Conservation (phyloP, 2,113 vertebrate genomes). For the Pandion haliaetus region DNA sequence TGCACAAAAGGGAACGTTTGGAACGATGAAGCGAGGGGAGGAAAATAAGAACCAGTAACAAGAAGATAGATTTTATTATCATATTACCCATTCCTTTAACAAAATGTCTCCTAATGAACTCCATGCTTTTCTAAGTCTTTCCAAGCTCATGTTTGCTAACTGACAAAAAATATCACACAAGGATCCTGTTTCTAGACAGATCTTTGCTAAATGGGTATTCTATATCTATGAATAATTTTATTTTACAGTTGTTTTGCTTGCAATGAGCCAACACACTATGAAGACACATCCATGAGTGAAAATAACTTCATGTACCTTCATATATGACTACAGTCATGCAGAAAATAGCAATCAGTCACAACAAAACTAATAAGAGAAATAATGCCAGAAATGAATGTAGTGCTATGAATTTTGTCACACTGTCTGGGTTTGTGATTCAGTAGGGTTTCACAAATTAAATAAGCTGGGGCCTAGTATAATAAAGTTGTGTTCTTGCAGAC, state of each 20-base stretch:
- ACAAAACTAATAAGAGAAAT: background rate
- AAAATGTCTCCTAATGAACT: background rate
- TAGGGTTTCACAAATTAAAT: constrained; percentile 38
- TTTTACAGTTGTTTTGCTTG: background rate
- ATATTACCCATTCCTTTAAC: background rate
- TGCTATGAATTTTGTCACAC: constrained; percentile 16
- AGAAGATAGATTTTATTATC: background rate
- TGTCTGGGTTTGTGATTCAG: background rate
- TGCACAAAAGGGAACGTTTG: background rate
- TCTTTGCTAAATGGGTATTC: background rate
- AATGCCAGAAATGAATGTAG: background rate
- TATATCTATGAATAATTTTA: background rate
- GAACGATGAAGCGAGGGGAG: background rate
- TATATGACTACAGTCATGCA: background rate
- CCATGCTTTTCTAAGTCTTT: background rate
- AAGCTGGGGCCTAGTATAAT: background rate
- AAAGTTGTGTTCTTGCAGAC: background rate
- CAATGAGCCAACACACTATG: background rate
- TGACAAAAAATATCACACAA: background rate
- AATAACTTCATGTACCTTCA: background rate
- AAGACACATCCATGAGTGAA: background rate
- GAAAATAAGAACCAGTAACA: background rate
- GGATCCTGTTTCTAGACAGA: background rate
- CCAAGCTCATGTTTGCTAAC: background rate
- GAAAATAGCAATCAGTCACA: background rate